Conservation (phyloP, 2,888 invertebrate genomes). For the Pammene fasciana region DNA sequence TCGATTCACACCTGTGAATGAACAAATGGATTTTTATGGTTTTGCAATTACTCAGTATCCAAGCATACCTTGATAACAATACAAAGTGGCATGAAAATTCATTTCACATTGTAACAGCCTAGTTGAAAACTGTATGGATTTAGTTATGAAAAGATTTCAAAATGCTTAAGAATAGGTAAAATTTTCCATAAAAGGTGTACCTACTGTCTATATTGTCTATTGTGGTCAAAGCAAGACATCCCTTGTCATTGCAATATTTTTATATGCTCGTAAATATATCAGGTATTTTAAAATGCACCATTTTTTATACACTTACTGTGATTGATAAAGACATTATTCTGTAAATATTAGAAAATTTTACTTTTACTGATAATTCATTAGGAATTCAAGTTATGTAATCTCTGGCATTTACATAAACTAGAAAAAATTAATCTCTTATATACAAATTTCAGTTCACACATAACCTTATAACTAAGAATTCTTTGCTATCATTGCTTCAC, state of each 20-base stretch:
- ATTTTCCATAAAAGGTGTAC: no score
- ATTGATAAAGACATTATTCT: no score
- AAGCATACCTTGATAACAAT: conserved; percentile 23
- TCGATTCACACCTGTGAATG: not conserved
- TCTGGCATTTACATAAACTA: conserved; percentile 26
- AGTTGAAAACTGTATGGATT: not conserved
- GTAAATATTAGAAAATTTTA: no score
- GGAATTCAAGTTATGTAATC: conserved; percentile 6
- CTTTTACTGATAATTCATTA: no score
- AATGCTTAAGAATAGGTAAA: no score
- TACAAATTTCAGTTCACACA: conserved; percentile 35
- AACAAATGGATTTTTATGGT: conserved; percentile 17
- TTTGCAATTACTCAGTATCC: conserved; percentile 28
- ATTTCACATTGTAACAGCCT: conserved; percentile 1
- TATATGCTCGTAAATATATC: no score
- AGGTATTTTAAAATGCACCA: no score
- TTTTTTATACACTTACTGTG: no score
- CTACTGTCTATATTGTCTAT: no score
- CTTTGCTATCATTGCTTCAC: conserved; percentile 66
- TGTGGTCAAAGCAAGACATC: no score
- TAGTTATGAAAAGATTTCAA: no score
- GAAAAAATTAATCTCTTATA: conserved; percentile 37
- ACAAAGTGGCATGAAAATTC: conserved; percentile 16
- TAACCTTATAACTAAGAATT: conserved; percentile 39
- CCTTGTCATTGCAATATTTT: no score